Base-by-base conservation (phyloP, 2,113 vertebrate genomes). In the Anarhynchus alexandrinus region DNA sequence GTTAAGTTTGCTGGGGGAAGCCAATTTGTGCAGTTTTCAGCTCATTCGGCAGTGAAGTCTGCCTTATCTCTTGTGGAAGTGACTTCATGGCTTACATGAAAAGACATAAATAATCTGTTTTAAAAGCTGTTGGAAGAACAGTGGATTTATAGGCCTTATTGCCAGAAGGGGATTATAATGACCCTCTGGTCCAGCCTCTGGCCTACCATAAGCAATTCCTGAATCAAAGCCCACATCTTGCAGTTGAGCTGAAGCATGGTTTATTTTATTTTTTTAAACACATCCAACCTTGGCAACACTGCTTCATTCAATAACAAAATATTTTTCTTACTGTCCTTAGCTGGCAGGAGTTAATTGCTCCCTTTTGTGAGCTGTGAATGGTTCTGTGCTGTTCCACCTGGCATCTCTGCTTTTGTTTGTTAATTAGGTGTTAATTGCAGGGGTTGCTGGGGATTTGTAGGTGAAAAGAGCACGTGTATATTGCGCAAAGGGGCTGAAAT, bases 351-450 rank as follows among this genome's bases (percentile, higher is more conserved):
- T 83, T 98, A 97, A 98, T 97, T 96, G 93, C 94, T 97, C 97
- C 93, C 91, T 95, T 96, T 96, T 92, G 91, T 95, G 94, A 95
- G 88, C 96, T 8, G 55, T 58, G 93, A 87, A 92, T 87, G 94
- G 83, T 54, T 97, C 96, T 97, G 91, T 91, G 62, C 87, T 80
- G 90, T 94, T 98, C 95, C 97, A 98, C 97, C 97, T 96, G 96
- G 96, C 92, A 87, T 85, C 86, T 96, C 97, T 96, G 95, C 59
- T 97, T 97, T 97, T 97, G 80, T 97, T 98, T 97, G 96, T 95
- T 98, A 98, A 98, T 98, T 97, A 97, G 90, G 82, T 96, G 95
- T 97, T 98, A 98, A 98, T 98, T 97, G 92, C 74, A 88, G 94
- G 69, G 86, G 77, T 64, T 97, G 77, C 40, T 92, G 89, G 92